Evolutionary conservation across 2,113 vertebrate genomes (phyloP).

Genomic region (Takifugu flavidus): DNA sequence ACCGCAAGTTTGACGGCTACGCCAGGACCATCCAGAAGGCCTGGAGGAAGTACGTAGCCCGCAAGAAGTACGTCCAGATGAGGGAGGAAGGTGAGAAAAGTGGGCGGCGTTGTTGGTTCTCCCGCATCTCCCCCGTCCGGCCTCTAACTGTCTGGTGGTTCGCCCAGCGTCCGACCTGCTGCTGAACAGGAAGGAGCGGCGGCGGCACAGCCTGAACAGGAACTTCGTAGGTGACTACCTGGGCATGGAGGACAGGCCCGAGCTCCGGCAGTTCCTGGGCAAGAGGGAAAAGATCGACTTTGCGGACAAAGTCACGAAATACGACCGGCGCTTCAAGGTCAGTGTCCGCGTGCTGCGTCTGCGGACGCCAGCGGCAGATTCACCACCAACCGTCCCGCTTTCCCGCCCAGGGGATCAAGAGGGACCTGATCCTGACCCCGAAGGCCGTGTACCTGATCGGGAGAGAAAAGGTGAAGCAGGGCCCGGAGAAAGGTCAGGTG

Average conservation of each 20-base stretch:
- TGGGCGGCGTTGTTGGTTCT: not conserved
- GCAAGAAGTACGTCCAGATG: conserved; percentile 97
- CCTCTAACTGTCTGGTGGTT: conserved; percentile 9
- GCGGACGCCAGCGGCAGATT: not conserved
- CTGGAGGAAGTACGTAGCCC: conserved; percentile 88
- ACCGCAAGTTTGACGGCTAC: conserved; percentile 93
- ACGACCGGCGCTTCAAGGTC: conserved; percentile 90
- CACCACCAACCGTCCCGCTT: not conserved
- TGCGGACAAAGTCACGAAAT: conserved; percentile 92
- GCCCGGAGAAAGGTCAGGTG: conserved; percentile 90
- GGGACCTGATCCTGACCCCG: conserved; percentile 92
- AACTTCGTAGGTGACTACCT: conserved; percentile 97
- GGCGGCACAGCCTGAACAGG: conserved; percentile 93
- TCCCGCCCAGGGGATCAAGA: conserved; percentile 81
- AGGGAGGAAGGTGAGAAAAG: conserved; percentile 90
- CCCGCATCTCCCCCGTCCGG: not conserved
- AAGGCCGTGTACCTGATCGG: conserved; percentile 93
- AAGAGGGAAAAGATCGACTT: conserved; percentile 97
- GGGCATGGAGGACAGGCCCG: conserved; percentile 92
- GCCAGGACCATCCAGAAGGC: conserved; percentile 93
- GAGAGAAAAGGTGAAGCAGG: conserved; percentile 92
- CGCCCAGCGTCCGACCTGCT: conserved; percentile 88
- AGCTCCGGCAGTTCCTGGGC: conserved; percentile 90
- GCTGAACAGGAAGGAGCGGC: conserved; percentile 91
- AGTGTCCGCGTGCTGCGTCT: not conserved